A percentile compares a stretch with the other conserved stretches of the same genome.
These are phyloP conservation scores for Sympetrum striolatum DNA, from an alignment of 2,888 invertebrate species.

Conservation along the genomic window DNA sequence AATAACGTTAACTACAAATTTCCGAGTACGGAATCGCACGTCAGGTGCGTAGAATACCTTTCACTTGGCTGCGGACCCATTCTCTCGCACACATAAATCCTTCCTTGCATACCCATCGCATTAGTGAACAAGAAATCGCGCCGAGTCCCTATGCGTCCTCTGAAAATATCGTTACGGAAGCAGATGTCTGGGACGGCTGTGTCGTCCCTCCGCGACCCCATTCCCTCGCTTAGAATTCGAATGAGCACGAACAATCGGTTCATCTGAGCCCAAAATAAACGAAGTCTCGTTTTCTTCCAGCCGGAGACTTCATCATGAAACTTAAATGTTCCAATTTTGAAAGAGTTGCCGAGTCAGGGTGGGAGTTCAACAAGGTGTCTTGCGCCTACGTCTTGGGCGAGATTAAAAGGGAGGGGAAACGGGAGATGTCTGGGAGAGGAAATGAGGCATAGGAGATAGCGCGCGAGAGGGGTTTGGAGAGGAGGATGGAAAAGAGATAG, in stretches of 20 bases:
- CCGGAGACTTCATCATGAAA: conserved; percentile 20
- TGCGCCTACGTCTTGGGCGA: background rate
- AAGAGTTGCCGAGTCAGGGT: background rate
- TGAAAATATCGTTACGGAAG: background rate
- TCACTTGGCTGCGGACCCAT: background rate
- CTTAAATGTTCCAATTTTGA: conserved; percentile 28
- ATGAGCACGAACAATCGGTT: conserved; percentile 24
- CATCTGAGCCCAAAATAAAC: background rate
- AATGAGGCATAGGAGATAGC: background rate
- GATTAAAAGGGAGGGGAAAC: background rate
- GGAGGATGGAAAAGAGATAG: too few relatives aligned
- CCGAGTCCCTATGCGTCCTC: background rate
- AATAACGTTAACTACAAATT: background rate
- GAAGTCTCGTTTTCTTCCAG: background rate
- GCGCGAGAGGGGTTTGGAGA: background rate
- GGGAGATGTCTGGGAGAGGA: background rate
- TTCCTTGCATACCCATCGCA: background rate
- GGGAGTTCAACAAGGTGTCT: background rate
- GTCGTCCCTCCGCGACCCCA: background rate
- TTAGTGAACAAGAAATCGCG: background rate
- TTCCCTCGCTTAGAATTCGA: background rate
- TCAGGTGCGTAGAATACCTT: background rate
- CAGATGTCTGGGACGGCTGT: background rate
- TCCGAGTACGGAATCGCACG: background rate
- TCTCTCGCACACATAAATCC: background rate